Base-by-base conservation (phyloP, 1,140 invertebrate genomes). In the Riptortus pedestris region DNA sequence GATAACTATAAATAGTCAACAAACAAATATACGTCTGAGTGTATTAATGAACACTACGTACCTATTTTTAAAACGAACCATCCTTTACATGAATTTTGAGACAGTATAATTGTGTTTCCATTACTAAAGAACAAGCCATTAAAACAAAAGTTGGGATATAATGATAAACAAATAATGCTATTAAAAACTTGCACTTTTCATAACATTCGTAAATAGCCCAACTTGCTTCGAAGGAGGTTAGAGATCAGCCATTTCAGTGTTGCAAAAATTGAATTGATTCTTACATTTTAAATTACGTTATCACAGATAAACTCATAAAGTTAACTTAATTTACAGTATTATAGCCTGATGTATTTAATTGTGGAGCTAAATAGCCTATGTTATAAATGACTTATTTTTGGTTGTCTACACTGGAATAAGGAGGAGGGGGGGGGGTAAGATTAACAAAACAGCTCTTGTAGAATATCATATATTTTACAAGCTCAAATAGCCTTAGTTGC, bases 61-160 rank as follows among this genome's bases (percentile, higher is more conserved):
- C 57, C 57, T 59, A 59, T 59, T 59, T 59, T 59, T 59, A 59
- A 33, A 59, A n/a, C 57, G 57, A 59, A 59, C 57, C 57, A 59
- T 55, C 16, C 24, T 55, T 26, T 3, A 26, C 22, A 26, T 26
- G 16, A 55, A 55, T 7, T 24, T 38, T 38, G 5, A 38, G 14
- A 5, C 31, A 14, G 14, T 38, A 7, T 38, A 38, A 38, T 14
- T 7, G 5, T 14, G 14, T 38, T 38, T 38, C 31, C 14, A 38
- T 38, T 14, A 38, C 31, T 7, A 38, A 38, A 5, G 5, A 38
- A 7, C 14, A 38, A 38, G 31, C 5, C 5, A 38, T 38, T 38
- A 14, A 14, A 38, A 38, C 5, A 7, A 38, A 38, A 38, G 5
- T 14, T 38, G 31, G 14, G 14, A 7, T 5, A 38, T 7, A 38